Evolutionary conservation across 2,797 vertebrate species (phyloP).

Genomic region (Sus cebifrons): DNA sequence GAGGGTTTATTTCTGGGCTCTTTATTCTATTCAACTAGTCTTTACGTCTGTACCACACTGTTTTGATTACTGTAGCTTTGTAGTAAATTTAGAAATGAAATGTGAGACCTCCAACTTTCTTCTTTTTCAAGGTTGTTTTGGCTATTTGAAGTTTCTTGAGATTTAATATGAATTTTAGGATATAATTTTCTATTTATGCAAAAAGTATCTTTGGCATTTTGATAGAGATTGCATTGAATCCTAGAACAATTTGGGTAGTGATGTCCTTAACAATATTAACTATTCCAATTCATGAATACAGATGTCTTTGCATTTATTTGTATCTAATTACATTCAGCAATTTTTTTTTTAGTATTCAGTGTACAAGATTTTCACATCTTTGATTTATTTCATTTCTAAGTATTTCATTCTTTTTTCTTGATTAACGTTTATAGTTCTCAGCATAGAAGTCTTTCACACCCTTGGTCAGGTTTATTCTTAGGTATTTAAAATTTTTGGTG

Average conservation of each 20-base stretch:
- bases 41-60: neutral
- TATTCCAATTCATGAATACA: neutral
- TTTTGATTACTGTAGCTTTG: neutral
- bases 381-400: neutral
- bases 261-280: neutral
- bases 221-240: neutral
- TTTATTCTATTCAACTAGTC: neutral
- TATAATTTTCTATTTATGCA: neutral
- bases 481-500: too few species aligned
- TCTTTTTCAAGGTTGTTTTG: neutral
- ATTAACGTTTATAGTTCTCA: too few species aligned
- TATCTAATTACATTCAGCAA: neutral
- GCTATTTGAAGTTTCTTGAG: neutral
- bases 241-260: neutral
- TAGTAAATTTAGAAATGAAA: neutral
- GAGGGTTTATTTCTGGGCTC: neutral
- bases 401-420: neutral
- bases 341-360: neutral
- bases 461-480: too few species aligned
- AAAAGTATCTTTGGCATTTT: neutral
- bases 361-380: neutral
- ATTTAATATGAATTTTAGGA: neutral
- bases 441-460: neutral
- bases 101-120: neutral
- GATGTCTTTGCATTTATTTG: neutral